Evolutionary conservation across 2,113 vertebrate species (phyloP), one percentile per base, ranked within the genome.

Genomic region (Macroglossus sobrinus): DNA sequence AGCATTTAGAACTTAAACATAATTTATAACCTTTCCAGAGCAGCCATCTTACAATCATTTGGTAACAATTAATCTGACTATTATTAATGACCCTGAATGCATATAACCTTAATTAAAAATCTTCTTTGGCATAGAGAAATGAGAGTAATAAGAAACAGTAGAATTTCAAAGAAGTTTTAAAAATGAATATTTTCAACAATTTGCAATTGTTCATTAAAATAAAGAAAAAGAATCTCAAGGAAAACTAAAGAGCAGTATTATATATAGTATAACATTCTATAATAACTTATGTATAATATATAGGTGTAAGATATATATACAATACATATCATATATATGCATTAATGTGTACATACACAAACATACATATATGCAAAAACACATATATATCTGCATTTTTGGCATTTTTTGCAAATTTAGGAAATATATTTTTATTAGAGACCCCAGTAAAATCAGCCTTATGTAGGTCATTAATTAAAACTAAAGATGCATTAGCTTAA

Each of bases 91-190:
- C 63, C 86, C 24, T 86, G 59, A 69, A 97, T 97, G 59, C 84
- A 87, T 97, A 89, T 81, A 98, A 94, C 40, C 35, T 98, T 98
- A 97, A 98, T 98, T 97, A 97, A 97, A 98, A 97, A 13, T 97
- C 66, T 96, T 86, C 59, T 82, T 72, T 92, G 82, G 40, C 61
- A 96, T 78, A 92, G 85, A 98, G 97, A 91, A 97, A 98, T 93
- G 75, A 98, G 97, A 97, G 92, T 78, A 97, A 96, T 8, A 98
- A 68, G 55, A 98, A 96, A 96, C 2, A 96, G 55, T 7, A 96
- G 94, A 97, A 97, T 98, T 95, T 94, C 92, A 98, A 50, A 89
- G 47, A 94, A 97, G 75, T 47, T 95, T 80, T 71, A 91, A 96
- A 97, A 96, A 59, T 84, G 26, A 90, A 33, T 81, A 85, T 93